A percentile compares a stretch with the other conserved stretches of the same genome.
phyloP scores from a whole-genome alignment of 37 sponge, comb jelly and placozoan genomes.

The Mnemiopsis leidyi region DNA sequence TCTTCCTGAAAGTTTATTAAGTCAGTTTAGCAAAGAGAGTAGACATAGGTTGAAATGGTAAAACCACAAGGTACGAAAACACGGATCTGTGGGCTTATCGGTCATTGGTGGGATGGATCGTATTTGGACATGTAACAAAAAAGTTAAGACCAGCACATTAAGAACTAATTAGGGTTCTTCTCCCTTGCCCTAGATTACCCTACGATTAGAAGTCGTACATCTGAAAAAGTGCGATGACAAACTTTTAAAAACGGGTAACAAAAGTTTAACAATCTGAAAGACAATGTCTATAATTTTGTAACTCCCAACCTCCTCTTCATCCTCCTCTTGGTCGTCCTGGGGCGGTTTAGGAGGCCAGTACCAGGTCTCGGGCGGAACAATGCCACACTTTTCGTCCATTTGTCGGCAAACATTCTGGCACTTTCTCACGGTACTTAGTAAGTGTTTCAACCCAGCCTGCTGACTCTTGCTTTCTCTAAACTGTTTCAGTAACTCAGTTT shows the following conservation, averaged over 20 bases:
- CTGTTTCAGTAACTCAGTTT: neutral
- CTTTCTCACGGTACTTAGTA: constrained; percentile 1
- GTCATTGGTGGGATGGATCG: too few relatives aligned
- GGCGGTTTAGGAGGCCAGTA: constrained; percentile 6
- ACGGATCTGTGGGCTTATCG: neutral
- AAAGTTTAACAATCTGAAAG: too few relatives aligned
- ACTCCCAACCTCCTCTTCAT: constrained; percentile 20
- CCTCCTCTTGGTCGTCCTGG: neutral
- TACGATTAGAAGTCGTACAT: too few relatives aligned
- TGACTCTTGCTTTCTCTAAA: neutral
- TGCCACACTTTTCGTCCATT: constrained; percentile 19
- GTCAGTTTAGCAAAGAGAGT: neutral
- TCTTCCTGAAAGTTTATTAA: neutral
- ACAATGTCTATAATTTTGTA: too few relatives aligned
- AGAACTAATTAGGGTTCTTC: too few relatives aligned
- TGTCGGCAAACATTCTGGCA: constrained; percentile 34
- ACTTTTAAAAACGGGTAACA: too few relatives aligned
- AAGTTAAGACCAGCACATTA: neutral
- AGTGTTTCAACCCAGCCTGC: neutral
- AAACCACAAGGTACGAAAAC: neutral
- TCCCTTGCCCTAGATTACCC: too few relatives aligned
- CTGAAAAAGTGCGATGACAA: too few relatives aligned
- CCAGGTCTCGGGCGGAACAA: neutral
- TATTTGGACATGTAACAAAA: neutral
- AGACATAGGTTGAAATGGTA: neutral